Conservation (phyloP, 2,888 invertebrate species). For the Latheticus oryzae region DNA sequence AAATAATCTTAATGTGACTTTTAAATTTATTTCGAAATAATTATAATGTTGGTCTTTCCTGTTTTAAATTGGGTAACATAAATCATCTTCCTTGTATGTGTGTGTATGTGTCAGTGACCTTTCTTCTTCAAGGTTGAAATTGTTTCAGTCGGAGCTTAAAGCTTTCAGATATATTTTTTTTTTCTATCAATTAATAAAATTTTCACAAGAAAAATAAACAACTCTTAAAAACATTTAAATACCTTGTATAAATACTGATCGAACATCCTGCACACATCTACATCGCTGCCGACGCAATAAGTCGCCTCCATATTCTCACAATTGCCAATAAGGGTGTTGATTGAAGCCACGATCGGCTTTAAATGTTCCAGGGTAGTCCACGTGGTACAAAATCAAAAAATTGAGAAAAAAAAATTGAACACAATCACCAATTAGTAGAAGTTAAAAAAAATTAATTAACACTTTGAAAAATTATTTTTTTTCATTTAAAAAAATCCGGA, state of each 20-base stretch:
- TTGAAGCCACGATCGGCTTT: slow-evolving; percentile 67
- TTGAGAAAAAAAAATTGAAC: slow-evolving; percentile 27
- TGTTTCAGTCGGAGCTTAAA: slow-evolving; percentile 22
- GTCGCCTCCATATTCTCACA: slow-evolving; percentile 73
- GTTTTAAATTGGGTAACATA: slow-evolving; percentile 55
- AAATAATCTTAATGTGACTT: slow-evolving; percentile 32
- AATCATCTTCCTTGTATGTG: slow-evolving; percentile 54
- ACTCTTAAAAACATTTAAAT: slow-evolving; percentile 41
- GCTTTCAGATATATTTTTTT: neutral
- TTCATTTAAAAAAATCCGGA: slow-evolving; percentile 33
- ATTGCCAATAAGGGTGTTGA: slow-evolving; percentile 67
- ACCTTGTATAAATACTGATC: slow-evolving; percentile 77
- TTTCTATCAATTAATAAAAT: too few species aligned
- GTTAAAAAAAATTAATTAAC: neutral
- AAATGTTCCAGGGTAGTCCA: slow-evolving; percentile 66
- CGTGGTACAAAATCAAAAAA: slow-evolving; percentile 56
- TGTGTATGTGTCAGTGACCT: slow-evolving; percentile 53
- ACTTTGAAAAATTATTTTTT: slow-evolving; percentile 36
- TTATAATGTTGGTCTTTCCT: slow-evolving; percentile 51
- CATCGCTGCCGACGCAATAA: slow-evolving; percentile 72
- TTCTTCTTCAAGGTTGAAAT: slow-evolving; percentile 52
- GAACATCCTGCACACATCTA: slow-evolving; percentile 74
- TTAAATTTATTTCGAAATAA: slow-evolving; percentile 46
- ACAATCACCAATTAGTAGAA: too few species aligned
- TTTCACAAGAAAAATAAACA: neutral